phyloP scores from a whole-genome alignment of 2,888 invertebrate species.

The Mesorhabditis spiculigera region DNA sequence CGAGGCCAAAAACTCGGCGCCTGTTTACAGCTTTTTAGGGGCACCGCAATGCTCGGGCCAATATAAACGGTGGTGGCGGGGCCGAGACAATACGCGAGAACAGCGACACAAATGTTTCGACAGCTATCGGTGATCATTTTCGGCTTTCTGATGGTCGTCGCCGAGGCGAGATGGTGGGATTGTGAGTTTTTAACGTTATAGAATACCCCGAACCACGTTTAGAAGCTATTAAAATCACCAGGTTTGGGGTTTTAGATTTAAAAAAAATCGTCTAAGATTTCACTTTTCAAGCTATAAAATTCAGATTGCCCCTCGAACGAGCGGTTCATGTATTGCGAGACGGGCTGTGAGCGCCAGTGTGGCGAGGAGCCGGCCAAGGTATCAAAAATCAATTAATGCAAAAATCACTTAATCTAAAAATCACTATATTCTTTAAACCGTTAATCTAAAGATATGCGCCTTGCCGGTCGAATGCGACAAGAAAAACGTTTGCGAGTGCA shows the following conservation, averaged over 20 bases:
- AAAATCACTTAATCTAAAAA: not conserved
- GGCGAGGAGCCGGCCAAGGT: not conserved
- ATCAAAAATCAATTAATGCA: not conserved
- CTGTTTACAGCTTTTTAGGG: too few species aligned
- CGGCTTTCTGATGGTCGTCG: conserved; percentile 1
- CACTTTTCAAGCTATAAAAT: not conserved
- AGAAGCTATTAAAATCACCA: not conserved
- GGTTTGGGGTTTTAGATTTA: not conserved
- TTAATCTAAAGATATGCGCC: not conserved
- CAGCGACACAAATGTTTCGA: not conserved
- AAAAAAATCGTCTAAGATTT: too few species aligned
- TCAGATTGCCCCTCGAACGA: not conserved
- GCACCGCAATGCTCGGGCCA: too few species aligned
- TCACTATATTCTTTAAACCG: not conserved
- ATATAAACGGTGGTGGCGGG: too few species aligned
- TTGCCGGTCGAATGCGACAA: not conserved
- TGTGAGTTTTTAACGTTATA: conserved; percentile 3
- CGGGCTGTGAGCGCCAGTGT: not conserved
- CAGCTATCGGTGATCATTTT: not conserved
- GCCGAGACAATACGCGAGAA: too few species aligned
- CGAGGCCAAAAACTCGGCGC: too few species aligned
- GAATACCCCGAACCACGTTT: not conserved
- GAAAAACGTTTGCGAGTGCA: not conserved
- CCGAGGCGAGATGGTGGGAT: conserved; percentile 2
- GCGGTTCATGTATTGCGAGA: not conserved